Evolutionary conservation across 2,888 invertebrate species (phyloP), one percentile per base, ranked within the genome.

Genomic region (Mycalesis mineus): DNA sequence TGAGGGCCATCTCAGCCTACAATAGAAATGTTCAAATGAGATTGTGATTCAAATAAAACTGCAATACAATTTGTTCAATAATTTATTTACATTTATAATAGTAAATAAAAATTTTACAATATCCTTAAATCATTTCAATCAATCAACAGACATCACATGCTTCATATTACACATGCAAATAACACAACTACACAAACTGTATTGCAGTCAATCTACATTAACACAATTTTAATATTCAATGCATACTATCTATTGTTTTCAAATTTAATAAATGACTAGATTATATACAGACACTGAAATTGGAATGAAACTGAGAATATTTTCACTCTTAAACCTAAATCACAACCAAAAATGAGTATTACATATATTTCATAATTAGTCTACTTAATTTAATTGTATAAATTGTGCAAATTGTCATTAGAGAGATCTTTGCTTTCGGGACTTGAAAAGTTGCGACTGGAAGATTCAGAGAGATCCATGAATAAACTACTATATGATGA

Each of bases 1-100:
- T 95, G 70, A 98, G 92, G 58, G 98, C 98, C 94, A 98, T 96
- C 91, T 98, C 97, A 76, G 98, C 98, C 95, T 96, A 85, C 63
- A 88, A 90, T 72, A 63, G 79, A 77, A 62, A 41, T 37, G 61
- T 62, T 68, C 69, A 74, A 62, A 67, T 68, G 68, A 74, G 73
- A 14, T 45, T 45, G 75, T 74, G 77, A 47, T 47, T 78, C 61
- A 72, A 90, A 80, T 82, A 74, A 91, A 90, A 91, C 90, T 90
- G 91, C 91, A 91, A 91, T 91, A 90, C 91, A 88, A 83, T 84
- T 87, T 86, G 80, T 78, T 72, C 71, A 81, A 77, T 75, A 69
- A 60, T 87, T 88, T 88, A 87, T 88, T 88, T 65, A 81, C 74
- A 78, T 77, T 72, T 72, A 70, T 77, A 71, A 75, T 68, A 75